phyloP scores from a whole-genome alignment of 2,797 vertebrate species.

The Todus mexicanus region DNA sequence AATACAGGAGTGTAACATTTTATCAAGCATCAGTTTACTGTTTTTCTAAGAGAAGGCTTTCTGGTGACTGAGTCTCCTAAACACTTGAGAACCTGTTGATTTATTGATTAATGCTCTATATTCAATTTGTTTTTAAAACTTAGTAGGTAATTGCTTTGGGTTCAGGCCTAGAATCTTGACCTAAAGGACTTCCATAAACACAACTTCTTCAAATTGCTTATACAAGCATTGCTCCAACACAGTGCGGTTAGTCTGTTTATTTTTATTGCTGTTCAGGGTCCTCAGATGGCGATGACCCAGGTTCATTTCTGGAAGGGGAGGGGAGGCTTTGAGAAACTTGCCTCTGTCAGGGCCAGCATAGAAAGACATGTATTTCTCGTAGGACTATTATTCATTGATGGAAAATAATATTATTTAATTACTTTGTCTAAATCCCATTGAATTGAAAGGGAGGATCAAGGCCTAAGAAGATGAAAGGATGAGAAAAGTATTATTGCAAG shows the following conservation, averaged over 20 bases:
- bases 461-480: conserved; percentile 22
- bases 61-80: conserved; percentile 51
- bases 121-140: conserved; percentile 65
- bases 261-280: conserved; percentile 74
- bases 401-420: conserved; percentile 49
- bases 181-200: conserved; percentile 76
- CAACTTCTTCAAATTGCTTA: conserved; percentile 77
- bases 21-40: conserved; percentile 20
- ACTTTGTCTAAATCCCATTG: conserved; percentile 2
- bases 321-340: neutral
- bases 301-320: conserved; percentile 31
- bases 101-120: conserved; percentile 65
- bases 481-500: neutral
- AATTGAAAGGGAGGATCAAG: conserved; percentile 47
- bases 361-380: conserved; percentile 6
- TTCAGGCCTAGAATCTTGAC: conserved; percentile 66
- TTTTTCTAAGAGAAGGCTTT: conserved; percentile 47
- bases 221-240: conserved; percentile 72
- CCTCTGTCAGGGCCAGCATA: neutral
- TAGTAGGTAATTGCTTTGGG: conserved; percentile 62
- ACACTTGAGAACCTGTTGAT: conserved; percentile 68
- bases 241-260: conserved; percentile 83
- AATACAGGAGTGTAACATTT: conserved; percentile 16
- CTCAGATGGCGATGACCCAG: conserved; percentile 51
- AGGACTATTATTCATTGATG: conserved; percentile 20